Percentiles rank a stretch among this genome's conserved stretches.
phyloP scores from a whole-genome alignment of 1,140 invertebrate species.

The Drosophila lacteicornis region DNA sequence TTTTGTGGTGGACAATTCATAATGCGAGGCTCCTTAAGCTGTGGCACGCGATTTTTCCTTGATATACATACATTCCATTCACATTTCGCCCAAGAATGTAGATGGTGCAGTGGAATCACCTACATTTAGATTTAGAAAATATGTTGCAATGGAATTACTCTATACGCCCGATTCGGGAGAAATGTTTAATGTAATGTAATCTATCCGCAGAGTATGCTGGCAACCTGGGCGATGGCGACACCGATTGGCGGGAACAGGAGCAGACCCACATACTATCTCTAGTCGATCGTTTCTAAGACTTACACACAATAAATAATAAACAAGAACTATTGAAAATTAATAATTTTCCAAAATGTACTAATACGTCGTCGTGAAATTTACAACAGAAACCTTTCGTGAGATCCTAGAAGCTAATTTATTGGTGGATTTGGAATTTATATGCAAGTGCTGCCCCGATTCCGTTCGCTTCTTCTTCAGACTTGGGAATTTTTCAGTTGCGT shows the following conservation, averaged over 20 bases:
- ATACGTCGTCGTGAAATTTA: constrained; percentile 21
- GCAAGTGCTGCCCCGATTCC: too few species aligned
- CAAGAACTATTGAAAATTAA: constrained; percentile 2
- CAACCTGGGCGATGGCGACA: constrained; percentile 94
- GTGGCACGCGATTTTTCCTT: too few species aligned
- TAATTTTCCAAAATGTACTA: neutral
- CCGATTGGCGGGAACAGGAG: constrained; percentile 93
- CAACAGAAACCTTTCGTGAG: neutral
- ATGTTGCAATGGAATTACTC: too few species aligned
- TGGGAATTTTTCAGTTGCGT: too few species aligned
- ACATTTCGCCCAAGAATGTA: too few species aligned
- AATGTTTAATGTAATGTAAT: neutral
- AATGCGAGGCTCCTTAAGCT: too few species aligned
- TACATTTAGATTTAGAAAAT: too few species aligned
- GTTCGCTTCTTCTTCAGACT: too few species aligned
- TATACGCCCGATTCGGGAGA: too few species aligned
- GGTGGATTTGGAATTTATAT: neutral
- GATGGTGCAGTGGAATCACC: too few species aligned
- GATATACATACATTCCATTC: too few species aligned
- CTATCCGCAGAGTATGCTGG: constrained; percentile 94
- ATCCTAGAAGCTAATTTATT: neutral
- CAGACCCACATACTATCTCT: constrained; percentile 96
- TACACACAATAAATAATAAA: constrained; percentile 37
- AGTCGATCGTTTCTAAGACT: constrained; percentile 95
- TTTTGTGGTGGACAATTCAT: too few species aligned